Percentiles rank a stretch among this genome's conserved stretches.
phyloP scores from a whole-genome alignment of 2,797 vertebrate species.

The Chrosomus eos region DNA sequence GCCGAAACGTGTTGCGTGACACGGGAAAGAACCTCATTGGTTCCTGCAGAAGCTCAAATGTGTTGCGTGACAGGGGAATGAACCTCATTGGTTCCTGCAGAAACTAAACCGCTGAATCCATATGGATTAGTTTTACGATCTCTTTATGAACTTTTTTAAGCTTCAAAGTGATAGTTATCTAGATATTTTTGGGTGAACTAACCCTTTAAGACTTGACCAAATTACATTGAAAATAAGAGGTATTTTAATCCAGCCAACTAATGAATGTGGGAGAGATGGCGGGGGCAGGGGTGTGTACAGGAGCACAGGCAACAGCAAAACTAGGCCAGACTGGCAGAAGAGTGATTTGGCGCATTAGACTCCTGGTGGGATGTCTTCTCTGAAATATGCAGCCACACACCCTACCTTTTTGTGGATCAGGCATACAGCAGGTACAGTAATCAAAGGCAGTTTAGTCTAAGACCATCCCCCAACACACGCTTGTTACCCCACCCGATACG shows the following conservation, averaged over 20 bases:
- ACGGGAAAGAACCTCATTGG: too few relatives aligned
- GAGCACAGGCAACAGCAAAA: constrained; percentile 62
- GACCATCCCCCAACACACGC: constrained; percentile 47
- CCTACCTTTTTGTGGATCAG: constrained; percentile 63
- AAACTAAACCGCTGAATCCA: background rate
- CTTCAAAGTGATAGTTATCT: background rate
- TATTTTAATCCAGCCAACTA: constrained; percentile 47
- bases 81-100: too few relatives aligned
- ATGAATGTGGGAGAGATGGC: constrained; percentile 45
- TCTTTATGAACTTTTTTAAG: background rate
- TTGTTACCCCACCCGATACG: constrained; percentile 38
- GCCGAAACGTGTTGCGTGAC: too few relatives aligned
- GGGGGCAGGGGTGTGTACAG: constrained; percentile 45
- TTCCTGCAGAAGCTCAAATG: too few relatives aligned
- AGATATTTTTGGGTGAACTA: background rate
- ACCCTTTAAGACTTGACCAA: constrained; percentile 11
- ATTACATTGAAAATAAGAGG: constrained; percentile 48
- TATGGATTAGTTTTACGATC: background rate
- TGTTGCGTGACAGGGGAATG: too few relatives aligned
- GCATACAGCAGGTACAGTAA: constrained; percentile 67
- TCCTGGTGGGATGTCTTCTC: constrained; percentile 67
- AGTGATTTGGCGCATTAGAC: constrained; percentile 69
- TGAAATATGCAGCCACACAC: constrained; percentile 70
- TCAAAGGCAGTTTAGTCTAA: constrained; percentile 65
- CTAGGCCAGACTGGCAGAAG: constrained; percentile 66